These are phyloP conservation scores for Polyploca ridens DNA, from an alignment of 2,888 invertebrate genomes.

Conservation along the genomic window DNA sequence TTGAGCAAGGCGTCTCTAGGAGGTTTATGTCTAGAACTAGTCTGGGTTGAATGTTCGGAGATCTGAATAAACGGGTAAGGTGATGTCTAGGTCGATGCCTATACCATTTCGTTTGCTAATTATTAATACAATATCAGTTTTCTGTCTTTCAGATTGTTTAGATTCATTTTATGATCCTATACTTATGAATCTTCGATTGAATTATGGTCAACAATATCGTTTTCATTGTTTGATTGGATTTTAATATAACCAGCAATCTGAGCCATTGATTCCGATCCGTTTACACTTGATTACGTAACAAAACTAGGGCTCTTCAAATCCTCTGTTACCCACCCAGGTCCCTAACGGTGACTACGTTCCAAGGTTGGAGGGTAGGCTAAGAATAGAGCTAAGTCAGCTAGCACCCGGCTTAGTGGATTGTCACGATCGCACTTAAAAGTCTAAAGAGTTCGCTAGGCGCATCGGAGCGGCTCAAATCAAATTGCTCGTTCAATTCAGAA, in stretches of 20 bases:
- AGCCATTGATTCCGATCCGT: background rate
- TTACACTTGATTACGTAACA: background rate
- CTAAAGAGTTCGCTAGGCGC: background rate
- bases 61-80: background rate
- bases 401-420: background rate
- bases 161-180: too few relatives aligned
- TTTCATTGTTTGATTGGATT: background rate
- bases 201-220: background rate
- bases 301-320: background rate
- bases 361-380: constrained; percentile 10
- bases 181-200: too few relatives aligned
- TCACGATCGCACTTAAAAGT: constrained; percentile 10
- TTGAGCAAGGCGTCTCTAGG: too few relatives aligned
- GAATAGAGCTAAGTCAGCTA: background rate
- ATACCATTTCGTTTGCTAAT: too few relatives aligned
- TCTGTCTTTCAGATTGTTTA: too few relatives aligned
- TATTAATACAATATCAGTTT: too few relatives aligned
- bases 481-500: background rate
- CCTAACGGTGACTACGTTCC: background rate
- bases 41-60: background rate
- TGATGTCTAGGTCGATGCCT: background rate
- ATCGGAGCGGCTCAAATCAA: background rate
- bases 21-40: too few relatives aligned
- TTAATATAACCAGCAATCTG: background rate
- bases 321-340: background rate